A percentile compares a stretch with the other conserved stretches of the same genome.
These are phyloP conservation scores for Dyspetes luteomarginatus DNA, from an alignment of 2,888 invertebrate species.

Conservation along the genomic window DNA sequence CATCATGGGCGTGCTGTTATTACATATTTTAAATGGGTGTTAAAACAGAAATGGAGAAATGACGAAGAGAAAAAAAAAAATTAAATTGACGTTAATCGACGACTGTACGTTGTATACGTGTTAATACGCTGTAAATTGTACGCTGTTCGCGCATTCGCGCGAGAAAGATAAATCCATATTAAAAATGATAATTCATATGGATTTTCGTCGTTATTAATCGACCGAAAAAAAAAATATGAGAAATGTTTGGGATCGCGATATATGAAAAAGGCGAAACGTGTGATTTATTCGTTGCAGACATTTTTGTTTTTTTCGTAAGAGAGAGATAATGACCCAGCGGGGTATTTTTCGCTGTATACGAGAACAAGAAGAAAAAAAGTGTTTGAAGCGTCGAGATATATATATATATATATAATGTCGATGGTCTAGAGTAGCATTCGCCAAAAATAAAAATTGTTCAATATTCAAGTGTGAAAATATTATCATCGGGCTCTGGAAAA, in stretches of 20 bases:
- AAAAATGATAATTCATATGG: background rate
- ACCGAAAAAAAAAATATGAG: background rate
- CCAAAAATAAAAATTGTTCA: constrained; percentile 16
- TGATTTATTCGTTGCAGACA: too few species aligned
- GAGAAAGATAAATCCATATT: constrained; percentile 11
- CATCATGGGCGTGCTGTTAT: constrained; percentile 81
- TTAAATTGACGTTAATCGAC: constrained; percentile 70
- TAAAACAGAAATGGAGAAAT: constrained; percentile 67
- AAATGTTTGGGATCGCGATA: background rate
- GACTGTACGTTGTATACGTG: constrained; percentile 36
- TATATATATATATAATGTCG: constrained; percentile 15
- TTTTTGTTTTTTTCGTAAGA: background rate
- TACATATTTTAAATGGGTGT: constrained; percentile 80
- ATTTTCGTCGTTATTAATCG: background rate
- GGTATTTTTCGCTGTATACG: too few species aligned
- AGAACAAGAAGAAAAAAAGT: constrained; percentile 1
- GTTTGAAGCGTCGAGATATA: constrained; percentile 26
- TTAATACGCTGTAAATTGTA: constrained; percentile 18
- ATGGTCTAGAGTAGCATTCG: constrained; percentile 50
- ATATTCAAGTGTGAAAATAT: constrained; percentile 17
- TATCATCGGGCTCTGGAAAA: background rate
- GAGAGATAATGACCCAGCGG: too few species aligned
- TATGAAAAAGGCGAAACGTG: background rate
- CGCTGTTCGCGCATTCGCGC: background rate
- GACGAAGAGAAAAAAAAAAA: constrained; percentile 12